A percentile compares a stretch with the other conserved stretches of the same genome.
These are phyloP conservation scores for Scaptomyza pallida DNA, from an alignment of 1,140 invertebrate species.

Conservation along the genomic window DNA sequence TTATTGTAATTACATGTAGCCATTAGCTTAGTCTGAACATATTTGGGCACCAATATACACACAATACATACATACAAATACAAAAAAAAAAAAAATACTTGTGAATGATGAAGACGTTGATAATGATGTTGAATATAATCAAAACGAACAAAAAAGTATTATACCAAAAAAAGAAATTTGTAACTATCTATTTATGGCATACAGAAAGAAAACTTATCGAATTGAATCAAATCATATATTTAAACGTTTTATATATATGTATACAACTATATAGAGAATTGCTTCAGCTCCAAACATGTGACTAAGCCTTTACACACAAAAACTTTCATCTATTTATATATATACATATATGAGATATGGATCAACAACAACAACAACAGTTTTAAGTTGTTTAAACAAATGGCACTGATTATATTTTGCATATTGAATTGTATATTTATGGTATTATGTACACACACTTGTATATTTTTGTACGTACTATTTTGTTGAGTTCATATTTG, in stretches of 20 bases:
- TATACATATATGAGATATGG: too few relatives aligned
- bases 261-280: slow-evolving; percentile 58
- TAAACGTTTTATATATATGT: slow-evolving; percentile 72
- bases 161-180: slow-evolving; percentile 53
- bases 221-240: slow-evolving; percentile 56
- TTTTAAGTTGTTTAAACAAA: slow-evolving; percentile 43
- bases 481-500: slow-evolving; percentile 29
- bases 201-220: slow-evolving; percentile 30
- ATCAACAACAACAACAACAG: too few relatives aligned
- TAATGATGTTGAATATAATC: slow-evolving; percentile 22
- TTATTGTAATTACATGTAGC: slow-evolving; percentile 69
- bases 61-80: slow-evolving; percentile 31
- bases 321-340: slow-evolving; percentile 7
- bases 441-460: slow-evolving; percentile 22
- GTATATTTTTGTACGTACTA: slow-evolving; percentile 69
- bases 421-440: slow-evolving; percentile 29
- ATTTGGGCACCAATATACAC: slow-evolving; percentile 80
- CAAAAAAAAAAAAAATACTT: slow-evolving; percentile 26
- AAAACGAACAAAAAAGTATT: slow-evolving; percentile 51
- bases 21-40: slow-evolving; percentile 72
- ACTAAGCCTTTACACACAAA: slow-evolving; percentile 36
- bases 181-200: slow-evolving; percentile 65
- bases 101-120: not conserved
- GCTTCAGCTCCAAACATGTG: slow-evolving; percentile 50
- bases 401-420: slow-evolving; percentile 53